Evolutionary conservation across 1,140 invertebrate genomes (phyloP).

Genomic region (Patella vulgata): DNA sequence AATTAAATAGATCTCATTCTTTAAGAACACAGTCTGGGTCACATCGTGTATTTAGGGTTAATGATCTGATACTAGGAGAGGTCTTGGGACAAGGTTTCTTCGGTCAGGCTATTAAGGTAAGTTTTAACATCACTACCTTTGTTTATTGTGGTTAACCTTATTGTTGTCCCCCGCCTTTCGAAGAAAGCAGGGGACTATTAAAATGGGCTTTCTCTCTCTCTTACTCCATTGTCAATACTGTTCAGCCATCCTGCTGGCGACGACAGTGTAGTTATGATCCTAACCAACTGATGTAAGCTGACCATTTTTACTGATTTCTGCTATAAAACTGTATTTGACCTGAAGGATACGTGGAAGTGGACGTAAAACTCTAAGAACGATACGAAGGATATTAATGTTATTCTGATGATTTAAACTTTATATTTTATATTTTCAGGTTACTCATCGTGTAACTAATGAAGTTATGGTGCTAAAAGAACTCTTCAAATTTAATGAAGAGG

Average conservation of each 20-base stretch:
- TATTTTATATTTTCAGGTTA: too few species aligned
- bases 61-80: slow-evolving; percentile 89
- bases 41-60: slow-evolving; percentile 87
- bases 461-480: slow-evolving; percentile 96
- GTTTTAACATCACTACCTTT: too few species aligned
- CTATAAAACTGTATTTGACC: not conserved
- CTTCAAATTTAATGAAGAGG: slow-evolving; percentile 91
- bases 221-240: too few species aligned
- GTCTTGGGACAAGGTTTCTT: slow-evolving; percentile 93
- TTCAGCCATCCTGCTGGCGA: too few species aligned
- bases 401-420: too few species aligned
- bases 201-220: too few species aligned
- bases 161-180: too few species aligned
- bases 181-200: too few species aligned
- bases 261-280: too few species aligned
- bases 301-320: too few species aligned
- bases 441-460: slow-evolving; percentile 87
- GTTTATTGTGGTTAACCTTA: too few species aligned
- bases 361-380: not conserved
- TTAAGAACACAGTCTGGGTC: slow-evolving; percentile 82
- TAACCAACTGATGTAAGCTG: too few species aligned
- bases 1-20: slow-evolving; percentile 85
- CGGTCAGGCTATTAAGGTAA: slow-evolving; percentile 75
- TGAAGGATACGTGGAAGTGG: not conserved
- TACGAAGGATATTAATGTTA: slow-evolving; percentile 76